Base-by-base conservation (phyloP, 1,140 invertebrate genomes). In the Diorhabda sublineata region DNA sequence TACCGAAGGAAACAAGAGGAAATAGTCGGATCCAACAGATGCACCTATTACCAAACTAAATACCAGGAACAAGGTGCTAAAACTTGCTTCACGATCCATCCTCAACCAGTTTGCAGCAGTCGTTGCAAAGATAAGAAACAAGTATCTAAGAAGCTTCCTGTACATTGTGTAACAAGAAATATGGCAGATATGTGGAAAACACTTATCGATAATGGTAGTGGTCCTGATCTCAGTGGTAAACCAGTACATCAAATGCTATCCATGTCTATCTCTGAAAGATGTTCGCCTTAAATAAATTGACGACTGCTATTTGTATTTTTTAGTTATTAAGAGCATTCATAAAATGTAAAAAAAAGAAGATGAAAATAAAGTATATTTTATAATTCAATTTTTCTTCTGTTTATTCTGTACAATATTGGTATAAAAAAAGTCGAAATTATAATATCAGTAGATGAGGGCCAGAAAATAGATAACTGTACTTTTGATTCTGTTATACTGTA, bases 141-240 rank as follows among this genome's bases (percentile, higher is more conserved):
- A 4, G 71, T 77, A 7, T 42, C 59, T 2, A 84, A 83, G 71
- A 73, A 75, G 0, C 82, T 85, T 42, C 74, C 83, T 41, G 85
- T 85, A 4, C 80, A 85, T 42, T 89, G 88, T 74, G 73, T 83
- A 0, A 80, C 81, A n/a, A 73, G 80, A 7, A 73, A 78, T 3
- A 71, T 82, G 42, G 81, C 84, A 69, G 66, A 79, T 5, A 65
- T 79, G 4, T 82, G 83, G 72, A 85, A 81, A 61, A 72, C 82
- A 4, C 82, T 85, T 74, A 86, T 87, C 65, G 81, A 81, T 59
- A 81, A 82, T 66, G 88, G 88, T 6, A 78, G 83, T 47, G 87
- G 83, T 73, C 87, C 86, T 8, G 83, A 87, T 63, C 82, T 89
- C 61, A 75, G 74, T 42, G 59, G 52, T 5, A 76, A 77, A 52